These are phyloP conservation scores for Ammodramus savannarum DNA, from an alignment of 2,113 vertebrate species.

Conservation along the genomic window DNA sequence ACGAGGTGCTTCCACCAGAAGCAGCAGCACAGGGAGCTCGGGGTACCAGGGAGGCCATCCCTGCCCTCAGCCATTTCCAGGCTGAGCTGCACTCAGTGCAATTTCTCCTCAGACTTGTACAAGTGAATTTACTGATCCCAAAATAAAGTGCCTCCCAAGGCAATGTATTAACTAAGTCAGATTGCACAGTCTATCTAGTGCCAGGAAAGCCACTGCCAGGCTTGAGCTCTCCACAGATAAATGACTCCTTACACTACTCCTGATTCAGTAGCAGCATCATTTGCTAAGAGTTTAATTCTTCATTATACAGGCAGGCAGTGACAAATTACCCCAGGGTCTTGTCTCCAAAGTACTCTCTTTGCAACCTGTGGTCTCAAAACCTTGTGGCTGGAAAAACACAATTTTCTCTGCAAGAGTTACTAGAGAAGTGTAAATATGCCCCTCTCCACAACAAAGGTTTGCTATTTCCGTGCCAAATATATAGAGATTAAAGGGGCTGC, in stretches of 20 bases:
- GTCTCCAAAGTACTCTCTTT: neutral
- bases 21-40: neutral
- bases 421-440: neutral
- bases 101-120: neutral
- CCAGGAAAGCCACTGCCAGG: neutral
- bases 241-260: neutral
- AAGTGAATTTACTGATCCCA: neutral
- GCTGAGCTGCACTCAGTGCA: neutral
- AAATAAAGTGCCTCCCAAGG: slow-evolving; percentile 1
- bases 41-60: neutral
- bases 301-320: neutral
- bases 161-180: slow-evolving; percentile 15
- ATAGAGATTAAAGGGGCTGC: neutral
- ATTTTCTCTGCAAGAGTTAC: neutral
- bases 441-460: neutral
- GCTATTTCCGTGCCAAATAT: neutral
- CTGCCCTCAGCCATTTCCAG: neutral
- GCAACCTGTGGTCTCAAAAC: neutral
- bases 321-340: neutral
- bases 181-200: neutral
- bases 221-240: neutral
- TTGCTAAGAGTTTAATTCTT: neutral
- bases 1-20: neutral
- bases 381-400: neutral
- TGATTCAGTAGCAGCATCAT: neutral